phyloP scores from a whole-genome alignment of 2,888 invertebrate genomes.

The Tipula helvola region DNA sequence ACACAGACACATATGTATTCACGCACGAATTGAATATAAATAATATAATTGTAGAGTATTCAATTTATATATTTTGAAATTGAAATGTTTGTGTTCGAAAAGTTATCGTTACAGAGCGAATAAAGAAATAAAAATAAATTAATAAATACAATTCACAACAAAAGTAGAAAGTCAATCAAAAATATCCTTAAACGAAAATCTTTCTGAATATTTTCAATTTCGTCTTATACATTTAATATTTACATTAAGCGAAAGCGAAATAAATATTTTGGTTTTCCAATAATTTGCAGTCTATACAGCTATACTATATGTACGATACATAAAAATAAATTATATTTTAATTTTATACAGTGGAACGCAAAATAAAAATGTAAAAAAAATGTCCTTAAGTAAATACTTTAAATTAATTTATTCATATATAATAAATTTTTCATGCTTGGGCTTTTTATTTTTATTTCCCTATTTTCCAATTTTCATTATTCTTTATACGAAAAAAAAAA shows the following conservation, averaged over 20 bases:
- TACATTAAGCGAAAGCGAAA: not conserved
- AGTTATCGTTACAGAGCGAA: not conserved
- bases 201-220: not conserved
- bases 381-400: not conserved
- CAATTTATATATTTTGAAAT: not conserved
- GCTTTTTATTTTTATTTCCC: not conserved
- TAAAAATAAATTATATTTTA: not conserved
- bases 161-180: not conserved
- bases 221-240: not conserved
- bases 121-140: not conserved
- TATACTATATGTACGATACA: not conserved
- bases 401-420: not conserved
- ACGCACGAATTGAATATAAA: not conserved
- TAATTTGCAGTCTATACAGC: not conserved
- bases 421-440: not conserved
- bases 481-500: not conserved
- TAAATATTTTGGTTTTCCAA: not conserved
- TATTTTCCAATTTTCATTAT: not conserved
- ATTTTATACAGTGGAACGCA: not conserved
- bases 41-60: not conserved
- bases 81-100: not conserved
- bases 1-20: not conserved
- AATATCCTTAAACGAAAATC: not conserved
- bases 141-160: not conserved
- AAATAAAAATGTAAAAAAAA: not conserved